A percentile compares a stretch with the other conserved stretches of the same genome.
These are phyloP conservation scores for Upupa epops DNA, from an alignment of 2,113 vertebrate species.

Conservation along the genomic window DNA sequence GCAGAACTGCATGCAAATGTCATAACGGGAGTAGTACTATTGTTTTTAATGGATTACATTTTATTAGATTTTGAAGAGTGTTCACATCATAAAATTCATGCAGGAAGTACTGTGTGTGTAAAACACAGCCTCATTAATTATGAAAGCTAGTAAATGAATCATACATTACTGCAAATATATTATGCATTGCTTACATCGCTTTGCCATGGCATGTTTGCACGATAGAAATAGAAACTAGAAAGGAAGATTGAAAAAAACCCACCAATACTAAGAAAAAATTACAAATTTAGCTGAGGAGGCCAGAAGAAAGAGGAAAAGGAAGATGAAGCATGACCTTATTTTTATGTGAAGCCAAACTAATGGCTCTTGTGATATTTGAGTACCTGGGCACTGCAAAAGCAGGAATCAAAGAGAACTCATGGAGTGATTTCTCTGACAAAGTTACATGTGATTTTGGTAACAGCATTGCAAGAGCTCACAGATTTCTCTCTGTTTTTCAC, in stretches of 20 bases:
- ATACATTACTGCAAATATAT: constrained; percentile 66
- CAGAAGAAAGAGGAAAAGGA: constrained; percentile 6
- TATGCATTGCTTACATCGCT: constrained; percentile 65
- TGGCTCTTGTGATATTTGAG: background rate
- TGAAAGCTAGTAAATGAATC: constrained; percentile 64
- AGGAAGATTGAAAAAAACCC: background rate
- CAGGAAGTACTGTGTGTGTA: constrained; percentile 45
- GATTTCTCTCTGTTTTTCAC: background rate
- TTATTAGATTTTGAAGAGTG: constrained; percentile 45
- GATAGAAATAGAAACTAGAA: constrained; percentile 44
- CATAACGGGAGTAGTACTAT: background rate
- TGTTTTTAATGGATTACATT: constrained; percentile 39
- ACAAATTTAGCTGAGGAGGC: background rate
- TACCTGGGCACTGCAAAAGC: background rate
- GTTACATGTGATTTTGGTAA: background rate
- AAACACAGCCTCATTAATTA: constrained; percentile 65
- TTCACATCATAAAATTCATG: constrained; percentile 41
- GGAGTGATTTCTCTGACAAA: background rate
- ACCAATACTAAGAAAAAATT: background rate
- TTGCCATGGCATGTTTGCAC: constrained; percentile 24
- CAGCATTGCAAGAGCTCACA: background rate
- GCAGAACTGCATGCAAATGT: constrained; percentile 11
- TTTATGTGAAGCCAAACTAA: background rate
- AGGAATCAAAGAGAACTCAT: accelerated
- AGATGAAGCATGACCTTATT: background rate